These are phyloP conservation scores for Anguilla obscura DNA, from an alignment of 2,797 vertebrate genomes.

Conservation along the genomic window DNA sequence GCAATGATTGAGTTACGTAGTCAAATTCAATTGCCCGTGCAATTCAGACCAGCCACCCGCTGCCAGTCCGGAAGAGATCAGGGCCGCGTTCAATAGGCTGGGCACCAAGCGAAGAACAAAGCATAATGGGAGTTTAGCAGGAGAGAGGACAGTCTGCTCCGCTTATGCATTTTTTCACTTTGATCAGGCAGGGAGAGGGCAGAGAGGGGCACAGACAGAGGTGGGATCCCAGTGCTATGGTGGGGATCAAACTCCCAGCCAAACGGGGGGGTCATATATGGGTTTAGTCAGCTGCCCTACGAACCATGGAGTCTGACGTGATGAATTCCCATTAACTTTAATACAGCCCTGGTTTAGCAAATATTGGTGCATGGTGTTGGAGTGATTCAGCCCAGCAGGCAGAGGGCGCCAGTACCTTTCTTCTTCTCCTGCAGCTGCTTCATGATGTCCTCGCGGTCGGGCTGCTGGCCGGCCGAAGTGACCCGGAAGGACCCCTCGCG, in stretches of 20 bases:
- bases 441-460: conserved; percentile 73
- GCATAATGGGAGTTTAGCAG: background rate
- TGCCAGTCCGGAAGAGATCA: background rate
- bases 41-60: background rate
- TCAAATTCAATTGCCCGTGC: background rate
- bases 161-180: background rate
- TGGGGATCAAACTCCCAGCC: no score
- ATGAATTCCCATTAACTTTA: background rate
- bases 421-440: conserved; percentile 79
- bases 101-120: background rate
- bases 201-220: background rate
- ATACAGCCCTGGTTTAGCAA: background rate
- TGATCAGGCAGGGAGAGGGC: background rate
- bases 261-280: no score
- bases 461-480: conserved; percentile 70
- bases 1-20: background rate
- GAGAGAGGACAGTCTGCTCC: no score
- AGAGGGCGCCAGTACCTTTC: conserved; percentile 72
- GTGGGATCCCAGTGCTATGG: background rate
- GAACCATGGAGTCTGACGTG: background rate
- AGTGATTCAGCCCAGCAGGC: conserved; percentile 4
- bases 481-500: conserved; percentile 88
- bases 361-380: background rate
- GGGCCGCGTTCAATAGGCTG: background rate
- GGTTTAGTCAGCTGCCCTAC: background rate